phyloP scores from a whole-genome alignment of 2,888 invertebrate genomes.

The Xanthia togata region DNA sequence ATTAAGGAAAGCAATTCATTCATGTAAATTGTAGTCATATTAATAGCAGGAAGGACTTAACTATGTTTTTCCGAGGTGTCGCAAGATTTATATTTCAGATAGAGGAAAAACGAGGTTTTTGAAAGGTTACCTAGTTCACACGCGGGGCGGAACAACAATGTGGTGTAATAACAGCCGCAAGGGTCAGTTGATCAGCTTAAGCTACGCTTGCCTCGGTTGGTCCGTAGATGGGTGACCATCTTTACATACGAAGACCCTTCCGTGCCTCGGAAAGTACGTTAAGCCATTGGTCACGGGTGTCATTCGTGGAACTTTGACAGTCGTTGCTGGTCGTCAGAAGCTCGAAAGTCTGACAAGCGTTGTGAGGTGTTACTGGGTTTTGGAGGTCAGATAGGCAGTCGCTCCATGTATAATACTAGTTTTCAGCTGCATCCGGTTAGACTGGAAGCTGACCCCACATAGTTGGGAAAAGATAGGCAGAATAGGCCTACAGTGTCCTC shows the following conservation, averaged over 20 bases:
- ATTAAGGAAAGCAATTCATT: conserved; percentile 23
- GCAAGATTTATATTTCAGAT: neutral
- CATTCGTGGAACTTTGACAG: too few species aligned
- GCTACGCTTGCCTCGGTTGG: neutral
- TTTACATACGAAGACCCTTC: too few species aligned
- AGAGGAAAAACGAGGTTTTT: conserved; percentile 2
- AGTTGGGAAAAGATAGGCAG: too few species aligned
- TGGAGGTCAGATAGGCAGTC: too few species aligned
- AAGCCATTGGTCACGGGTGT: too few species aligned
- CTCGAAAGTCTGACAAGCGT: too few species aligned
- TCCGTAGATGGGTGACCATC: neutral
- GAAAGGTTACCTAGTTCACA: conserved; percentile 24
- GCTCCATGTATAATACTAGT: neutral
- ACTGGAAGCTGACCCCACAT: neutral
- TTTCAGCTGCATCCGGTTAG: neutral
- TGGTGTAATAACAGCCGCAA: neutral
- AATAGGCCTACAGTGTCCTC: too few species aligned
- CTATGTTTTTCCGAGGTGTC: conserved; percentile 6
- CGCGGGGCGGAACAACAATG: too few species aligned
- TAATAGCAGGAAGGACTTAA: conserved; percentile 40
- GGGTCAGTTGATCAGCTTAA: neutral
- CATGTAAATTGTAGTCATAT: conserved; percentile 27
- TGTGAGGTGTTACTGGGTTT: too few species aligned
- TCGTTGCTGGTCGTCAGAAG: too few species aligned
- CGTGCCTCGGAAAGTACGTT: too few species aligned